These are phyloP conservation scores for Polyploca ridens DNA, from an alignment of 2,888 invertebrate species.

Conservation along the genomic window DNA sequence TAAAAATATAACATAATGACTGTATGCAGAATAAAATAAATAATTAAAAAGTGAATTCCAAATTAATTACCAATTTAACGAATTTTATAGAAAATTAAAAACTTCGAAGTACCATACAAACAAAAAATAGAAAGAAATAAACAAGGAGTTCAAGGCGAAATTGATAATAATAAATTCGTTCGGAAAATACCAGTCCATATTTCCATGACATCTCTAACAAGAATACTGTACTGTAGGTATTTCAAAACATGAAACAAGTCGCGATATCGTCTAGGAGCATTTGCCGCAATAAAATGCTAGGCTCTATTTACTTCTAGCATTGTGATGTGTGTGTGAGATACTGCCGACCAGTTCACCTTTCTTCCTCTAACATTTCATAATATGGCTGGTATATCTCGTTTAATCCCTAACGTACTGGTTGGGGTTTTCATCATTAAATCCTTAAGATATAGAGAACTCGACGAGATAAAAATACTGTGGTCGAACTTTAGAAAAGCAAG, in stretches of 20 bases:
- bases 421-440: background rate
- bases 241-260: slow-evolving; percentile 32
- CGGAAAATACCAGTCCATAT: background rate
- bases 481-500: no score
- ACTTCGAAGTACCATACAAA: no score
- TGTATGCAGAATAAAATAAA: no score
- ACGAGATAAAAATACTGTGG: no score
- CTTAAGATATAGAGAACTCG: background rate
- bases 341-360: slow-evolving; percentile 67
- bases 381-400: slow-evolving; percentile 33
- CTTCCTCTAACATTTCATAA: slow-evolving; percentile 55
- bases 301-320: slow-evolving; percentile 68
- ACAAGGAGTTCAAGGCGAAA: background rate
- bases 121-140: background rate
- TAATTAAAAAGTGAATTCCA: no score
- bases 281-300: slow-evolving; percentile 60
- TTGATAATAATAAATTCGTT: no score
- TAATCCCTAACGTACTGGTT: background rate
- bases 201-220: slow-evolving; percentile 31
- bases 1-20: no score
- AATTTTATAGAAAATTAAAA: no score
- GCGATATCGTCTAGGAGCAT: slow-evolving; percentile 37
- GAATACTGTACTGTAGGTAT: slow-evolving; percentile 27
- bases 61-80: no score
- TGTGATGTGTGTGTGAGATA: slow-evolving; percentile 67